Evolutionary conservation across 2,797 vertebrate genomes (phyloP), one percentile per base, ranked within the genome.

Genomic region (Linurgus olivaceus): DNA sequence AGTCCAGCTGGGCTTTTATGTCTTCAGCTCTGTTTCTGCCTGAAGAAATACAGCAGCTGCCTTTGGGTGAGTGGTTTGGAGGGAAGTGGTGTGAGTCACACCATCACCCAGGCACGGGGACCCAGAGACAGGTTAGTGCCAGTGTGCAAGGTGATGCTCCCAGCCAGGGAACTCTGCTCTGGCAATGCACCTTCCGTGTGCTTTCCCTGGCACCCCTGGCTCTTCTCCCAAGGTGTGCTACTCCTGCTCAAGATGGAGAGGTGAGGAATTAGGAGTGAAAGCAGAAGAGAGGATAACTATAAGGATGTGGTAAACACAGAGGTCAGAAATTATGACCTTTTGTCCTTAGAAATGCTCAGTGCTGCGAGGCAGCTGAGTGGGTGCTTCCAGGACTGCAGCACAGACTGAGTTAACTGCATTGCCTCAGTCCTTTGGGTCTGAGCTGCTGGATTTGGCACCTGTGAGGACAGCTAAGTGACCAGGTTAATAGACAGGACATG

Each of bases 181-280:
- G 8, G 44, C 20, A 57, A 6, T n/a, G 19, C 24, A 15, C 25
- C 18, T 66, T 82, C 13, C 0, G 0, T 4, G 4, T n/a, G 12
- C 26, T 85, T 63, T 89, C 24, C 19, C 18, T 72, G 57, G 13
- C 8, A 44, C 13, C 9, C 6, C 48, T 24, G 35, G 1, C 1
- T n/a, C 31, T 54, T 45, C 33, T 51, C 20, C 23, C 20, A 47
- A 44, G 57, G 24, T 45, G 13, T 13, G 18, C 9, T 8, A 61
- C 31, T 24, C 16, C 55, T 78, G 47, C 24, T 67, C 50, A 26
- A 52, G 35, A 29, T 37, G n/a, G 11, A 80, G 26, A 77, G 11
- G 13, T 55, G 63, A 58, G 44, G 3, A 48, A 31, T 13, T 70
- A n/a, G 20, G 26, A 76, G 13, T 45, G 17, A 77, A 85, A 82